Percentiles rank a stretch among this genome's conserved stretches.
phyloP scores from a whole-genome alignment of 2,113 vertebrate genomes.

The Gambusia holbrooki region DNA sequence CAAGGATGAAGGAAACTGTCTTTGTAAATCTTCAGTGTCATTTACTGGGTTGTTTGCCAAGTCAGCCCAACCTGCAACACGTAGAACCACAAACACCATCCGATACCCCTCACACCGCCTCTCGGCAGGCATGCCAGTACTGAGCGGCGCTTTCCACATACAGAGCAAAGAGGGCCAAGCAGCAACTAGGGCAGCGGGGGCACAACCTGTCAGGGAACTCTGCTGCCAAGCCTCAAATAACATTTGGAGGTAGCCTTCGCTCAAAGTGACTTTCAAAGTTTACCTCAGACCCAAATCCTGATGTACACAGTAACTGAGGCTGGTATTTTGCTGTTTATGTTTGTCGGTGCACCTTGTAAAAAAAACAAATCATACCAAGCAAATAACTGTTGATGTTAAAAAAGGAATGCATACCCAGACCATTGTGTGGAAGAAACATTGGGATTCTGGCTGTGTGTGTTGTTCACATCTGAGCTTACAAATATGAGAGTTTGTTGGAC shows the following conservation, averaged over 20 bases:
- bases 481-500: too few relatives aligned
- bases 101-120: constrained; percentile 36
- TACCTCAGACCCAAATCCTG: constrained; percentile 33
- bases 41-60: constrained; percentile 52
- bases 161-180: constrained; percentile 66
- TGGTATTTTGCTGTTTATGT: neutral
- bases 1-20: constrained; percentile 37
- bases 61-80: constrained; percentile 40
- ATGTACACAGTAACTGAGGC: constrained; percentile 12
- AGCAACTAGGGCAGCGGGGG: constrained; percentile 71
- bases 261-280: constrained; percentile 83
- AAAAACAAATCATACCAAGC: too few relatives aligned
- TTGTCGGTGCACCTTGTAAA: neutral
- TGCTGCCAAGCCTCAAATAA: constrained; percentile 77
- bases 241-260: constrained; percentile 74
- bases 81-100: constrained; percentile 34
- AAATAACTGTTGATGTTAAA: too few relatives aligned
- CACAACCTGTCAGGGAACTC: constrained; percentile 78
- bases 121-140: constrained; percentile 62
- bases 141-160: constrained; percentile 59
- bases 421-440: too few relatives aligned
- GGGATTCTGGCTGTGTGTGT: too few relatives aligned
- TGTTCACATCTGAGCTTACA: too few relatives aligned
- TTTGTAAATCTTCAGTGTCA: constrained; percentile 51
- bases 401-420: too few relatives aligned